Conservation (phyloP, 2,113 vertebrate species). For the Onychostruthus taczanowskii region DNA sequence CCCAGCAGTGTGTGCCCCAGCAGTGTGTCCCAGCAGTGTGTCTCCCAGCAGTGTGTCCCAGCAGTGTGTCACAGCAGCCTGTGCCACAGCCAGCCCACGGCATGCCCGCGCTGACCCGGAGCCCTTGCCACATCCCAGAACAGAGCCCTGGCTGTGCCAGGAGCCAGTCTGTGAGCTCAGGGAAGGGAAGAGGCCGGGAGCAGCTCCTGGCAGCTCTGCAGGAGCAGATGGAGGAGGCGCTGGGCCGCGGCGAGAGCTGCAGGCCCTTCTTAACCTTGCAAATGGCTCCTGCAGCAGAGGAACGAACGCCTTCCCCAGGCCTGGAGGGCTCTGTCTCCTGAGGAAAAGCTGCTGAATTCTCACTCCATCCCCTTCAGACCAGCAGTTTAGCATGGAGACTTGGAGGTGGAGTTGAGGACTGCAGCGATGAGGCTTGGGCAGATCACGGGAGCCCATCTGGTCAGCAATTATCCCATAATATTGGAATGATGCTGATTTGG, state of each 20-base stretch:
- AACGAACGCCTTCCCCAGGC: fast-evolving
- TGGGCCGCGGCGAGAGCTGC: not conserved
- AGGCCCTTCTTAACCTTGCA: conserved; percentile 15
- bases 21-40: too few species aligned
- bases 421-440: fast-evolving
- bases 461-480: not conserved
- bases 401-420: not conserved
- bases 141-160: not conserved
- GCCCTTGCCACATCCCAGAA: not conserved
- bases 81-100: not conserved
- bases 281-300: not conserved
- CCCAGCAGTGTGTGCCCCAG: not conserved
- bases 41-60: too few species aligned
- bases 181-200: not conserved
- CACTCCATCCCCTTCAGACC: not conserved
- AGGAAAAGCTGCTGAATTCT: not conserved
- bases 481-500: not conserved
- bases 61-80: too few species aligned
- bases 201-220: not conserved
- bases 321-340: not conserved
- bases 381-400: not conserved
- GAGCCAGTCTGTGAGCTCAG: not conserved
- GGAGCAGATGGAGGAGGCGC: conserved; percentile 24
- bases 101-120: not conserved
- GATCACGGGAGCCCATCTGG: not conserved